Conservation (phyloP, 2,797 vertebrate species). For the Gadopsis bispinosus region DNA sequence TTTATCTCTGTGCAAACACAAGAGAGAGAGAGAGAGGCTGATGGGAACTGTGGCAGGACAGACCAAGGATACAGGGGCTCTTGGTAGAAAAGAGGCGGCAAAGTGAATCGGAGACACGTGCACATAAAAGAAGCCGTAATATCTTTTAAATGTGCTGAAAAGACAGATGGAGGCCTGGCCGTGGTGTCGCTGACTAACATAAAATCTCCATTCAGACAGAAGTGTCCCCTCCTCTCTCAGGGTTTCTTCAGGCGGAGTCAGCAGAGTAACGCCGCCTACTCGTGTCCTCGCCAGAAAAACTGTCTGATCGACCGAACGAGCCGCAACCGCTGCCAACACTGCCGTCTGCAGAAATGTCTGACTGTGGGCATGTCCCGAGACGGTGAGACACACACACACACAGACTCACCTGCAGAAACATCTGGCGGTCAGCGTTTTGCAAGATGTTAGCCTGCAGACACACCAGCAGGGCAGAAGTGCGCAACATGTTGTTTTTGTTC, state of each 20-base stretch:
- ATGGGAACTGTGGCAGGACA: not conserved
- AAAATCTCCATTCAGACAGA: not conserved
- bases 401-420: slow-evolving; percentile 14
- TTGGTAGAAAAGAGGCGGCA: not conserved
- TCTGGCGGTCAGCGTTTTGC: slow-evolving; percentile 22
- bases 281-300: slow-evolving; percentile 95
- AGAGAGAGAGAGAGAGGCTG: slow-evolving; percentile 72
- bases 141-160: not conserved
- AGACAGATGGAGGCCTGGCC: not conserved
- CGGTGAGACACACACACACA: slow-evolving; percentile 79
- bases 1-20: slow-evolving; percentile 86
- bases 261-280: slow-evolving; percentile 93
- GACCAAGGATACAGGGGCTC: not conserved
- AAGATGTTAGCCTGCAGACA: not conserved
- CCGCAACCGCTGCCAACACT: slow-evolving; percentile 95
- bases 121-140: not conserved
- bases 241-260: slow-evolving; percentile 96
- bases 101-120: not conserved
- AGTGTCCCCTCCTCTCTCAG: slow-evolving; percentile 64
- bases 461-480: not conserved
- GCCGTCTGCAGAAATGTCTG: slow-evolving; percentile 95
- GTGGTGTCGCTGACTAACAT: not conserved
- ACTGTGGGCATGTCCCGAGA: slow-evolving; percentile 95
- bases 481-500: not conserved
- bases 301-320: slow-evolving; percentile 95